A percentile compares a stretch with the other conserved stretches of the same genome.
Evolutionary conservation across 2,888 invertebrate species (phyloP).

Genomic region (Hypomecis atomaria): DNA sequence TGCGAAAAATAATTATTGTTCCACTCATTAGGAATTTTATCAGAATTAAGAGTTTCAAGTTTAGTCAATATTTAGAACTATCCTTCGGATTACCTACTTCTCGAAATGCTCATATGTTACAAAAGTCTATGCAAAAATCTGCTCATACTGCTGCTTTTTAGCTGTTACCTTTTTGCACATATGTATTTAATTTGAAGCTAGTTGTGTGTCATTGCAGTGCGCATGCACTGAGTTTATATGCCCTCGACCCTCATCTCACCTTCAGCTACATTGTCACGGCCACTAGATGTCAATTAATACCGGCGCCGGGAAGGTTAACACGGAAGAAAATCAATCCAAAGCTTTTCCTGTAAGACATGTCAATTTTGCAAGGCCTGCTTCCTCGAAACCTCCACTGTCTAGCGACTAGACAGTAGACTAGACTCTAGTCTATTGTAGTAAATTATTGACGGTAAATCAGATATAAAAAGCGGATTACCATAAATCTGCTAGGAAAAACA

Average conservation of each 20-base stretch:
- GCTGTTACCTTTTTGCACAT: neutral
- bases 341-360: constrained; percentile 8
- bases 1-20: too few species aligned
- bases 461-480: too few species aligned
- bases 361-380: neutral
- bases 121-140: neutral
- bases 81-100: neutral
- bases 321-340: constrained; percentile 9
- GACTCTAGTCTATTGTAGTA: neutral
- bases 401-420: too few species aligned
- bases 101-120: neutral
- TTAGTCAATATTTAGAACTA: neutral
- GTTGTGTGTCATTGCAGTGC: constrained; percentile 11
- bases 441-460: neutral
- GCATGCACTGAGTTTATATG: constrained; percentile 15
- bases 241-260: constrained; percentile 24
- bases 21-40: too few species aligned
- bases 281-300: constrained; percentile 19
- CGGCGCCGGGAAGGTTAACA: constrained; percentile 11
- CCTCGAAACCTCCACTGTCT: neutral
- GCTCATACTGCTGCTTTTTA: neutral
- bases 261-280: constrained; percentile 24
- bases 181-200: neutral
- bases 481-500: too few species aligned
- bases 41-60: too few species aligned